These are phyloP conservation scores for Oophaga pumilio DNA, from an alignment of 2,113 vertebrate genomes.

Conservation along the genomic window DNA sequence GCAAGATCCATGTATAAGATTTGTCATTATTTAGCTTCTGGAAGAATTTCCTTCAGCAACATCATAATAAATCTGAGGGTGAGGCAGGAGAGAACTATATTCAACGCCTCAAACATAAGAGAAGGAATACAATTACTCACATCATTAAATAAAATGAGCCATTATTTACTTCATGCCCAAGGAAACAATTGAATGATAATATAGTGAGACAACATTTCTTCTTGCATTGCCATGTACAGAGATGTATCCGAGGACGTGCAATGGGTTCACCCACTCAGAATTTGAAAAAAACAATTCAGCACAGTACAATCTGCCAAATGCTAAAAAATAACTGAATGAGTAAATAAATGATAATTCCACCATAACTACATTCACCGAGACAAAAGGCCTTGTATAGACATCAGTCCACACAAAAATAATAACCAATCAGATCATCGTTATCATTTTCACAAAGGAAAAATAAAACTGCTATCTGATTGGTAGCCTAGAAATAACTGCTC, in stretches of 20 bases:
- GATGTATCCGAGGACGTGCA: neutral
- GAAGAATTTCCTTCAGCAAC: conserved; percentile 10
- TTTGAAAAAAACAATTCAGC: neutral
- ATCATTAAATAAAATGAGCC: conserved; percentile 47
- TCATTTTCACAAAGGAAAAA: neutral
- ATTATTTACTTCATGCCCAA: conserved; percentile 52
- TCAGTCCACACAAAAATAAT: neutral
- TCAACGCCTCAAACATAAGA: conserved; percentile 36
- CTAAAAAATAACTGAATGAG: neutral
- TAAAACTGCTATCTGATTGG: neutral
- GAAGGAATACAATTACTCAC: conserved; percentile 47
- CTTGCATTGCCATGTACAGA: conserved; percentile 41
- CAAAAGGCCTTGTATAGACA: neutral
- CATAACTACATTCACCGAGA: neutral
- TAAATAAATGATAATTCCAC: neutral
- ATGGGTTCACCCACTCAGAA: neutral
- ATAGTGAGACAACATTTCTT: conserved; percentile 41
- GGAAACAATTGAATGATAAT: conserved; percentile 50
- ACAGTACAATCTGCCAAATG: neutral
- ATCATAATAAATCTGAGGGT: conserved; percentile 39
- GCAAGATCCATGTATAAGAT: neutral
- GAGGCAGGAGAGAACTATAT: conserved; percentile 29
- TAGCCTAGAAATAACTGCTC: neutral
- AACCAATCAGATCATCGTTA: neutral
- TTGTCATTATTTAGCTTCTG: conserved; percentile 15